These are phyloP conservation scores for Psylliodes chrysocephalus DNA, from an alignment of 2,888 invertebrate species.

Conservation along the genomic window DNA sequence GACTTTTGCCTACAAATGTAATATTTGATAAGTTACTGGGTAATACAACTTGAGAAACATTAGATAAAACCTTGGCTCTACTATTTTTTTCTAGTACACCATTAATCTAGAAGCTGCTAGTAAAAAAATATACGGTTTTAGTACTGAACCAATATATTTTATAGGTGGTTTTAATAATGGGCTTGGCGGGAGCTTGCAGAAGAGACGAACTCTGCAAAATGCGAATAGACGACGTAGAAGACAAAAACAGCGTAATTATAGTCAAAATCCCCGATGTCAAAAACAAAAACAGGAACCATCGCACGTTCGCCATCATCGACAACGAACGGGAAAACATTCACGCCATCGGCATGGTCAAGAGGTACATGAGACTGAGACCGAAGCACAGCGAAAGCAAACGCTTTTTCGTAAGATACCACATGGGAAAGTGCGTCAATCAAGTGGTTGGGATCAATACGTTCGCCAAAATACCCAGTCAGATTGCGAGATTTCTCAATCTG, in stretches of 20 bases:
- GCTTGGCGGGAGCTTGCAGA: not conserved
- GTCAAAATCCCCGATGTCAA: not conserved
- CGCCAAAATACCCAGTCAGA: not conserved
- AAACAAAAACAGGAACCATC: not conserved
- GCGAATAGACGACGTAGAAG: not conserved
- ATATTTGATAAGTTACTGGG: no score
- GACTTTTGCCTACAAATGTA: no score
- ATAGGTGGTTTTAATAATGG: not conserved
- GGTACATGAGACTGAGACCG: not conserved
- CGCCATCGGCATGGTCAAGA: not conserved
- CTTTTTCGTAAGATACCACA: not conserved
- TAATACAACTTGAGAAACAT: no score
- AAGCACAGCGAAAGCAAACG: not conserved
- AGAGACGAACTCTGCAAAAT: not conserved
- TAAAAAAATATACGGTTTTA: no score
- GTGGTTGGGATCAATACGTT: not conserved
- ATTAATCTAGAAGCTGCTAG: no score
- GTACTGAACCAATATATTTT: no score
- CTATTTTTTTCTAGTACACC: no score
- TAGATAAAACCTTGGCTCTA: no score
- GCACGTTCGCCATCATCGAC: not conserved
- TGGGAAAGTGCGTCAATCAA: not conserved
- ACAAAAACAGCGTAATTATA: not conserved
- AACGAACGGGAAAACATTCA: not conserved
- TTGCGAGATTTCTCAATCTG: not conserved